Percentiles rank a stretch among this genome's conserved stretches.
Evolutionary conservation across 2,888 invertebrate species (phyloP).

Genomic region (Leptopterna dolabrata): DNA sequence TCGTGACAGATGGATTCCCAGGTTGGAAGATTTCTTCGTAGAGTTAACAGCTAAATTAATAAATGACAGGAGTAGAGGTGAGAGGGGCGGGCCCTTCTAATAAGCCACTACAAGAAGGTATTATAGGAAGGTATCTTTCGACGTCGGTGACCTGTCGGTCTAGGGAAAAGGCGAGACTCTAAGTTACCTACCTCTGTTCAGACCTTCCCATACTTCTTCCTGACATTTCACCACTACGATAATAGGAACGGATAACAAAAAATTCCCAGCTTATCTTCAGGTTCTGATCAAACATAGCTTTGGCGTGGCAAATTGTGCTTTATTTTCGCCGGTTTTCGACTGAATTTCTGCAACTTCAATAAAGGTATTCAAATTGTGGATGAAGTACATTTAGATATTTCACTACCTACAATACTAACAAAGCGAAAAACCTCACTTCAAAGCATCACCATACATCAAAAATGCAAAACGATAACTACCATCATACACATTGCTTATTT

Average conservation of each 20-base stretch:
- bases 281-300: background rate
- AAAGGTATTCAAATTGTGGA: too few species aligned
- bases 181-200: background rate
- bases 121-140: too few species aligned
- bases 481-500: too few species aligned
- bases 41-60: conserved; percentile 33
- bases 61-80: conserved; percentile 31
- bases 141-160: background rate
- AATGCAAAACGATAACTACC: too few species aligned
- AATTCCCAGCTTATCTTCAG: background rate
- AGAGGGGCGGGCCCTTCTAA: background rate
- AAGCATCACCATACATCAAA: too few species aligned
- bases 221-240: background rate
- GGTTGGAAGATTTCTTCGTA: background rate
- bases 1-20: background rate
- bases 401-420: too few species aligned
- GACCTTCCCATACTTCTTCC: background rate
- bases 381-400: too few species aligned
- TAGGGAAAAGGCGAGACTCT: background rate
- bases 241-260: background rate
- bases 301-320: background rate
- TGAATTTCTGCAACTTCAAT: too few species aligned
- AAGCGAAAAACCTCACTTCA: too few species aligned
- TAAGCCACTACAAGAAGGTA: too few species aligned
- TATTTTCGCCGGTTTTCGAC: background rate